Evolutionary conservation across 1,140 invertebrate species (phyloP), one percentile per base, ranked within the genome.

Genomic region (Drosophila quadrilineata): DNA sequence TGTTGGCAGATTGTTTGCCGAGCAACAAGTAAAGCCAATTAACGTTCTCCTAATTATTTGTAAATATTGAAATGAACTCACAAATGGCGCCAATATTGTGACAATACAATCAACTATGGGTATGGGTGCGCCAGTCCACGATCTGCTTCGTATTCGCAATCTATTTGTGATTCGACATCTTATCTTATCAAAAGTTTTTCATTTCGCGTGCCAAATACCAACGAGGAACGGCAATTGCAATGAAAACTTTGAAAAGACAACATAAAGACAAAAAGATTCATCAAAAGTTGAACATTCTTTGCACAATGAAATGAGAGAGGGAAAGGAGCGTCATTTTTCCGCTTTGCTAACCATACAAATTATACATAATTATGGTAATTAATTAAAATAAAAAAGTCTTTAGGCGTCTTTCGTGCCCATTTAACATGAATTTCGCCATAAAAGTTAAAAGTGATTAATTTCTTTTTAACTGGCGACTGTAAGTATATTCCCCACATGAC

Each of bases 1-100:
- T 53, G 49, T 48, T 65, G 73, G 65, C 35, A 21, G 29, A 57
- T 33, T 19, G 3, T 6, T 6, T 21, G 46, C 57, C 52, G 29
- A 26, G 40, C 29, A 57, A 82, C 76, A 72, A 65, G 72, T 58
- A 82, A 82, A 82, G 69, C 67, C 76, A 82, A 76, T 82, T 76
- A 82, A 54, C 46, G 19, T 49, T 75, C 68, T 72, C n/a, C n/a
- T 80, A 80, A 75, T 82, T 75, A 75, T 72, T 69, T 69, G 76
- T 54, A 80, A 82, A 80, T 80, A 80, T 82, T 80, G 45, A 72
- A 40, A 63, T 12, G 12, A 22, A 58, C 22, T 9, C 21, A 14
- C 48, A 40, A 21, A 46, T 16, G 57, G 57, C 57, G 57, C 46
- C 57, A 14, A 38, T 6, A 21, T n/a, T n/a, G n/a, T n/a, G n/a